Evolutionary conservation across 2,888 invertebrate genomes (phyloP), one percentile per base, ranked within the genome.

Genomic region (Phyto melanocephala): DNA sequence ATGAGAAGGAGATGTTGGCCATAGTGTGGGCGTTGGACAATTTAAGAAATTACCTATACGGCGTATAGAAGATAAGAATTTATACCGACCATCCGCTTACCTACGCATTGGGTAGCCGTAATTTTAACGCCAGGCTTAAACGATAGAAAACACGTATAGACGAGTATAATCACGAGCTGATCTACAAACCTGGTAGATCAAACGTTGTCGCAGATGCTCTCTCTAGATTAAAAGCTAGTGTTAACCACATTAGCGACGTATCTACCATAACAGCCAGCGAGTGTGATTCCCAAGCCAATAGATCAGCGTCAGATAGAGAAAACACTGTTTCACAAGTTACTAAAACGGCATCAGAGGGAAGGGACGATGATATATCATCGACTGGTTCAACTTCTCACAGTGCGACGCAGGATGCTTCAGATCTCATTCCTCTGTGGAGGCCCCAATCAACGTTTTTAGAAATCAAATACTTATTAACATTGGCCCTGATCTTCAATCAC

Each of bases 361-460:
- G 20, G 22, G 22, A 11, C 20, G 22, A 17, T 17, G 2, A 47
- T 11, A 17, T 0, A 0, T 2, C 6, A 37, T 11, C 37, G 11
- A 37, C 37, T 6, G 8, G 11, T 11, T 37, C 37, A 37, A 37
- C 37, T 10, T 2, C 8, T 11, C 11, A 37, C 8, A 37, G 37
- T 37, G 37, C 37, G 11, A 5, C 11, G 1, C 37, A 37, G 11
- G 11, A 37, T 37, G 37, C 37, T 2, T 5, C 37, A 2, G 84
- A 84, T 35, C 70, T 85, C 6, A 84, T 85, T 42, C 81, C 84
- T 5, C 84, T 20, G 63, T 81, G 10, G 82, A 85, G 50, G 81
- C 54, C 0, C 79, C 84, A 2, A 60, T 84, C 8, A 84, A 81
- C n/a, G 76, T 80, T 7, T 83, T 84, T 33, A 58, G 63, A n/a